Conservation (phyloP, 2,113 vertebrate genomes). For the Sphyrna mokarran region DNA sequence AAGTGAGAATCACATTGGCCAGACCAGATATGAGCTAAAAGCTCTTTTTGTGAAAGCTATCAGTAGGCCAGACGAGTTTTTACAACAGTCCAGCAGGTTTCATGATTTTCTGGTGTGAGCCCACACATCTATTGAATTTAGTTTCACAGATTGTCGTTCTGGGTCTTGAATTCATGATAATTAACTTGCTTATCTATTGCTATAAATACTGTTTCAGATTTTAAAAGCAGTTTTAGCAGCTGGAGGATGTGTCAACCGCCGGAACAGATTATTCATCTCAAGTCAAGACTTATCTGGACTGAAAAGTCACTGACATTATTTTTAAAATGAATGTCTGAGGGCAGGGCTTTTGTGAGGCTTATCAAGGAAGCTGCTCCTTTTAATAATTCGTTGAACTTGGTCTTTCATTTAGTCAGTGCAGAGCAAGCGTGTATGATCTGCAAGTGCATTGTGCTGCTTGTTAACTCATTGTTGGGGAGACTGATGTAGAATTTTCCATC, state of each 20-base stretch:
- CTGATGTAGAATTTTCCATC: background rate
- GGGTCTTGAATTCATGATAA: background rate
- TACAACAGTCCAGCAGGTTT: background rate
- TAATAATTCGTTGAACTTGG: background rate
- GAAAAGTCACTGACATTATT: background rate
- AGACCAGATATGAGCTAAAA: background rate
- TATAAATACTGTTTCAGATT: background rate
- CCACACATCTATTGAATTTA: background rate
- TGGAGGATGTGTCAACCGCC: background rate
- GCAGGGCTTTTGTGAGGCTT: background rate
- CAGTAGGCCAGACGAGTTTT: background rate
- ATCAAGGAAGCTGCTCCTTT: background rate
- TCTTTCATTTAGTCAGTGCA: background rate
- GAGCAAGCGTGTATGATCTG: background rate
- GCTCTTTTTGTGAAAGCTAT: background rate
- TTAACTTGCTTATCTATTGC: background rate
- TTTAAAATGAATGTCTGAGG: constrained; percentile 4
- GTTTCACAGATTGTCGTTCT: background rate
- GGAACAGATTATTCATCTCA: background rate
- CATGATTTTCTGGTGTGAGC: background rate
- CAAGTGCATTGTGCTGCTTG: background rate
- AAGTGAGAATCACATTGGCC: background rate
- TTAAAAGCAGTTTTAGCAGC: background rate
- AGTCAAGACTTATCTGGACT: background rate
- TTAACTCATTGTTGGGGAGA: background rate